Evolutionary conservation across 2,888 invertebrate genomes (phyloP), one percentile per base, ranked within the genome.

Genomic region (Cephonodes hylas): DNA sequence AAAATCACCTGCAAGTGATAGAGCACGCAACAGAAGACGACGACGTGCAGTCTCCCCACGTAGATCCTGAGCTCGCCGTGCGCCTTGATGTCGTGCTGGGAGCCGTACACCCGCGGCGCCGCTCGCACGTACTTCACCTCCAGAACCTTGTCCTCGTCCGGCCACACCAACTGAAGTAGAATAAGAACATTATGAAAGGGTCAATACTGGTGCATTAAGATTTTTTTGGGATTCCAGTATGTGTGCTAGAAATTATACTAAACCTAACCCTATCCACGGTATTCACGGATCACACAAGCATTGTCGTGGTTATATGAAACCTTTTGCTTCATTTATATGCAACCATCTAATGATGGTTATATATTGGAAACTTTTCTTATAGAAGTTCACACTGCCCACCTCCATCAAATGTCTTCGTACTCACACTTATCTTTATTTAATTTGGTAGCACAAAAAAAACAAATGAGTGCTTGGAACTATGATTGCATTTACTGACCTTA

Each of bases 131-230:
- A 96, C 83, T 96, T 97, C 57, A 96, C 84, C 75, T 97, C 96
- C 66, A 96, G 92, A 0, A 97, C 95, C 77, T 95, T 96, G 77
- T 97, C 96, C 75, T 96, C 96, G 68, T 97, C 96, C 0, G 96
- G 95, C 80, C 95, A 94, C 23, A 96, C 83, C 62, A 96, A 91
- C 96, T 96, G 78, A 3, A 42, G 25, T 80, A 79, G 63, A 65
- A 5, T 22, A 31, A 42, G 6, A 38, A 31, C 2, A n/a, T 53
- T 20, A 31, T n/a, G n/a, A n/a, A n/a, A n/a, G n/a, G n/a, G n/a
- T n/a, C n/a, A n/a, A n/a, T n/a, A n/a, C n/a, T n/a, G n/a, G n/a
- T n/a, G n/a, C n/a, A n/a, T n/a, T n/a, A n/a, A n/a, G n/a, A n/a
- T n/a, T n/a, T n/a, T n/a, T n/a, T n/a, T n/a, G n/a, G n/a, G n/a